Conservation (phyloP, 1,140 invertebrate genomes). For the Caenorhabditis briggsae region DNA sequence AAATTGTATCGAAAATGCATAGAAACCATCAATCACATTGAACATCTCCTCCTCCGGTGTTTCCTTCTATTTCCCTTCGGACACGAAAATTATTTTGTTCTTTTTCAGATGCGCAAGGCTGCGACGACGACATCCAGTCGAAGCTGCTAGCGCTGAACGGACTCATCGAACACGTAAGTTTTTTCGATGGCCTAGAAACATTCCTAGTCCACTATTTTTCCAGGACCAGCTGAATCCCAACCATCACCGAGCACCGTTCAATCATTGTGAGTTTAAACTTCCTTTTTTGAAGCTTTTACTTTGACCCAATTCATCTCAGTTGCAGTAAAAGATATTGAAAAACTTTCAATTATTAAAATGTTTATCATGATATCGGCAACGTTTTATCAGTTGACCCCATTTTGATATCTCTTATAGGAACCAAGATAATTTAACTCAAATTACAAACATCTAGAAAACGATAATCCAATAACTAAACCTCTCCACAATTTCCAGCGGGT, state of each 20-base stretch:
- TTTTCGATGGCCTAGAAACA: background rate
- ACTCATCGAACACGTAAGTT: conserved; percentile 85
- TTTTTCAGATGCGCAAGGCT: conserved; percentile 87
- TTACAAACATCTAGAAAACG: background rate
- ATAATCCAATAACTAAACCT: background rate
- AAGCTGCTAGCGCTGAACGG: conserved; percentile 92
- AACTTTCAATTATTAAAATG: too few species aligned
- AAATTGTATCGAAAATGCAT: conserved; percentile 15
- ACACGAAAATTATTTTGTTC: conserved; percentile 74
- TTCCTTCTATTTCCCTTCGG: background rate
- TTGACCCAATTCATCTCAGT: too few species aligned
- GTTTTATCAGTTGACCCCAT: too few species aligned
- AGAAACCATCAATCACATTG: conserved; percentile 18
- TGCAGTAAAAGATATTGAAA: too few species aligned
- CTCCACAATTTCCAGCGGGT: conserved; percentile 83
- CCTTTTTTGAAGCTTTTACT: background rate
- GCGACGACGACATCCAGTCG: conserved; percentile 88
- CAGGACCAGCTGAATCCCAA: conserved; percentile 60
- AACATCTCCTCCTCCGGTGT: background rate
- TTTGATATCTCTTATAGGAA: too few species aligned
- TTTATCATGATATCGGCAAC: too few species aligned
- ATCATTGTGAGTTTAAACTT: conserved; percentile 71
- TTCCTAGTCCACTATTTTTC: conserved; percentile 5
- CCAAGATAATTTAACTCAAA: background rate
- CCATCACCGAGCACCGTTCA: conserved; percentile 74